Evolutionary conservation across 2,888 invertebrate genomes (phyloP), one percentile per base, ranked within the genome.

Genomic region (Microctonus hyperodae): DNA sequence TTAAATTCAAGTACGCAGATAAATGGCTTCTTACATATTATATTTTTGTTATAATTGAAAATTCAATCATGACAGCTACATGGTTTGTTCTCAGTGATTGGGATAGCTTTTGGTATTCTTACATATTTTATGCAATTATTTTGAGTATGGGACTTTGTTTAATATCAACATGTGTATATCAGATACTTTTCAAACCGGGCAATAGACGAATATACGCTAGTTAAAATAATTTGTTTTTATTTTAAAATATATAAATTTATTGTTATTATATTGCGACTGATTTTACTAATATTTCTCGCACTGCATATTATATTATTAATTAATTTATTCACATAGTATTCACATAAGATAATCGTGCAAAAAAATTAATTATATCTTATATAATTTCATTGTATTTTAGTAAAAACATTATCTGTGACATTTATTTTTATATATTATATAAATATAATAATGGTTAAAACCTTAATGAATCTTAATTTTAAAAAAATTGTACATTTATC

Each of bases 1-100:
- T 93, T 64, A 90, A 90, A 81, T 93, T 93, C 80, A 90, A 89
- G 72, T 90, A 90, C 76, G 88, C 91, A 22, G 88, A 90, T 4
- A 86, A 89, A 63, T 91, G 92, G 88, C 90, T 92, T 75, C 84
- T 88, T 70, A 87, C 88, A 60, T 94, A 90, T 85, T 88, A 91
- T 76, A 80, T 88, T 61, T 85, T 92, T 55, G 88, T 90, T 55
- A 88, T 90, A 68, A 73, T 86, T 31, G 91, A 94, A 83, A 92
- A 91, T 75, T 84, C 90, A 55, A 76, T 87, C 20, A 90, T 93
- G 85, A 90, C 91, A n/a, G 81, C 89, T n/a, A 81, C 89, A 53
- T 94, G 93, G 93, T 89, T 85, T 74, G 78, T 85, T 69, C 82
- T 83, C 61, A 85, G 81, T 60, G 85, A 88, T 63, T 86, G 90